phyloP scores from a whole-genome alignment of 2,888 invertebrate genomes.

The Parnassius glacialis region DNA sequence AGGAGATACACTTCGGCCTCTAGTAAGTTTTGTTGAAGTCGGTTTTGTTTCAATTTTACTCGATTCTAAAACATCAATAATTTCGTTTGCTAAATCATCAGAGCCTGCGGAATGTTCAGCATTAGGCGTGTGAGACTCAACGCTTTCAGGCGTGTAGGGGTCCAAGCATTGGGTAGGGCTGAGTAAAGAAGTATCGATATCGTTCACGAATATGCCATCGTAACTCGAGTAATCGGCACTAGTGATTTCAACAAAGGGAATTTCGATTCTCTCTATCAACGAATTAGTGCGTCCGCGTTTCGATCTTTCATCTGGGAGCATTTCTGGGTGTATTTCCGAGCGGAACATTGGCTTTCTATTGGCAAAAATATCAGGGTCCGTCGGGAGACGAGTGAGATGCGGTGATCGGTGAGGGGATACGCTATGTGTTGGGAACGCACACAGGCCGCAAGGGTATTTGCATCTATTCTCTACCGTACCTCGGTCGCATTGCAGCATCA shows the following conservation, averaged over 20 bases:
- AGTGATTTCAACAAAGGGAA: constrained; percentile 75
- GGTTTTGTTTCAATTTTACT: constrained; percentile 43
- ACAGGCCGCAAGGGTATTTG: constrained; percentile 62
- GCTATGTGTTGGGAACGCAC: constrained; percentile 46
- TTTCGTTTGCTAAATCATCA: constrained; percentile 51
- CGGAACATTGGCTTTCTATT: constrained; percentile 29
- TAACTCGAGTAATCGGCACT: constrained; percentile 67
- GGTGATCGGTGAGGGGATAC: constrained; percentile 36
- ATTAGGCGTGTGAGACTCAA: constrained; percentile 87
- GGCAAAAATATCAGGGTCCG: constrained; percentile 55
- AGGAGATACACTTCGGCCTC: constrained; percentile 81
- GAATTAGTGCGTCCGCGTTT: constrained; percentile 58
- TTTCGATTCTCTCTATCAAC: constrained; percentile 58
- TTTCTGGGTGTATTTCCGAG: constrained; percentile 6
- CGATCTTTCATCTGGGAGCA: constrained; percentile 30
- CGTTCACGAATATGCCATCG: constrained; percentile 75
- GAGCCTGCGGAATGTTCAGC: constrained; percentile 62
- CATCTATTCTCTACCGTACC: constrained; percentile 87
- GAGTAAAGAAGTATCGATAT: constrained; percentile 75
- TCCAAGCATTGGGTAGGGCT: constrained; percentile 74
- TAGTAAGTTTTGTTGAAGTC: constrained; percentile 44
- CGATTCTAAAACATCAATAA: constrained; percentile 48
- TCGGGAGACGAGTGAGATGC: constrained; percentile 46
- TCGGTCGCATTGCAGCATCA: constrained; percentile 86
- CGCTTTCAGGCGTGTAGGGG: constrained; percentile 91